Conservation (phyloP, 2,797 vertebrate genomes). For the Anguilla megastoma region DNA sequence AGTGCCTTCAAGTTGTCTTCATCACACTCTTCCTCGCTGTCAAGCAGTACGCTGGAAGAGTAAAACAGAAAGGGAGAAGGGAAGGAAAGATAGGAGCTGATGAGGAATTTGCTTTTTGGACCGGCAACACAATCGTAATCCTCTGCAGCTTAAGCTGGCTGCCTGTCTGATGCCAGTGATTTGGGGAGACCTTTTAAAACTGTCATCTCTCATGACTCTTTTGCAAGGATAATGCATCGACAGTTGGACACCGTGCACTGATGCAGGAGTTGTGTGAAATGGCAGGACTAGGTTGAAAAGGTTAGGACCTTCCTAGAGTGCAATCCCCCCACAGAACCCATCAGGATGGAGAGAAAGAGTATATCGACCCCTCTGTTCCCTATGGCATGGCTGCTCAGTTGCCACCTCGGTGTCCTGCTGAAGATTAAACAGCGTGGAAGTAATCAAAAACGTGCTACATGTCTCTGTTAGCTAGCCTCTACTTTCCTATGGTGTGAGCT, state of each 20-base stretch:
- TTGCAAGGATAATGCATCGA: not conserved
- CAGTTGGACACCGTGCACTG: constrained; percentile 8
- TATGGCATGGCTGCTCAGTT: not conserved
- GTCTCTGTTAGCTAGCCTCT: not conserved
- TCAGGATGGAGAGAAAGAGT: not conserved
- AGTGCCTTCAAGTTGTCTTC: constrained; percentile 29
- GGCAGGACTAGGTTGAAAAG: constrained; percentile 4
- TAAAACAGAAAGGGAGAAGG: not conserved
- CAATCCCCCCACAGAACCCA: constrained; percentile 23
- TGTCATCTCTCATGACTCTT: not conserved
- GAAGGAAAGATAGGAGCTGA: not conserved
- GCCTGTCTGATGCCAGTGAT: not conserved
- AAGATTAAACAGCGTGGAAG: not conserved
- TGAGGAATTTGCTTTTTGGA: not conserved
- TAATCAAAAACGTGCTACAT: not conserved
- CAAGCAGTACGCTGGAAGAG: not conserved
- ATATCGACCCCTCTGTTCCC: not conserved
- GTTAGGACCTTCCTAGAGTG: constrained; percentile 21
- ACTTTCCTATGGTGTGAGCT: not conserved
- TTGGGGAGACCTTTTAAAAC: not conserved
- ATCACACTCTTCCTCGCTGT: constrained; percentile 37
- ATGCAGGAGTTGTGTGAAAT: constrained; percentile 28
- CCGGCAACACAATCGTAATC: not conserved
- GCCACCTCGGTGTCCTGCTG: not conserved
- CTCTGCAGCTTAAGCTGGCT: not conserved